phyloP scores from a whole-genome alignment of 2,888 invertebrate species.

The Caenorhabditis japonica region DNA sequence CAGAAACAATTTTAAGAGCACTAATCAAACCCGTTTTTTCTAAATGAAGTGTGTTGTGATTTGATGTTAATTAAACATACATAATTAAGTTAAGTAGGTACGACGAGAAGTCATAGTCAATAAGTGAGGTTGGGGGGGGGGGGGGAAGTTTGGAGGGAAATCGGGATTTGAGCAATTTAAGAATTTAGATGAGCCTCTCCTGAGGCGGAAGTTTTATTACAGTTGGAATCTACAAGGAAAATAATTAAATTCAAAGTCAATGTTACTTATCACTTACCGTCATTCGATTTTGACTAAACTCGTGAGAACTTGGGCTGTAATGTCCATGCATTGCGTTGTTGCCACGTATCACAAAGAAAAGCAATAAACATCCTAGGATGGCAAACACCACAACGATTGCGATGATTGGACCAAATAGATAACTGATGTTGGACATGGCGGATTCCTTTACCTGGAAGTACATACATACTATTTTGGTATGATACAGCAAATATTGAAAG shows the following conservation, averaged over 20 bases:
- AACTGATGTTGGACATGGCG: constrained; percentile 56
- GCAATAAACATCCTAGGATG: constrained; percentile 70
- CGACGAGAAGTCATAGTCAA: constrained; percentile 24
- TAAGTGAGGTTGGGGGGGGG: too few relatives aligned
- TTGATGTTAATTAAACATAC: constrained; percentile 25
- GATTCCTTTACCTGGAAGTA: constrained; percentile 62
- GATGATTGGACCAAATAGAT: constrained; percentile 70
- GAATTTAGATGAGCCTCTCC: constrained; percentile 65
- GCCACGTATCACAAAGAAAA: constrained; percentile 69
- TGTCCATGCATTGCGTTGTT: constrained; percentile 74
- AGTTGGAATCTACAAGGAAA: constrained; percentile 64
- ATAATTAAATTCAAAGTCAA: too few relatives aligned
- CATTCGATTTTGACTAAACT: constrained; percentile 61
- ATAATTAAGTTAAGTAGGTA: constrained; percentile 42
- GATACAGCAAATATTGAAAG: not conserved
- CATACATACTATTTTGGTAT: not conserved
- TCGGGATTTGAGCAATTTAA: constrained; percentile 22
- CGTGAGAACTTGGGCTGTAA: constrained; percentile 69
- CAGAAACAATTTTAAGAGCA: constrained; percentile 43
- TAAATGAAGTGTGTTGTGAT: constrained; percentile 38
- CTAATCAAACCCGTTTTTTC: constrained; percentile 43
- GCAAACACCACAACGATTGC: constrained; percentile 67
- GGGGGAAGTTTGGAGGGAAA: not conserved
- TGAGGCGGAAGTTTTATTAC: constrained; percentile 70
- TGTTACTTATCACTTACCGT: too few relatives aligned